Evolutionary conservation across 2,797 vertebrate species (phyloP).

Genomic region (Darevskia nairensis): DNA sequence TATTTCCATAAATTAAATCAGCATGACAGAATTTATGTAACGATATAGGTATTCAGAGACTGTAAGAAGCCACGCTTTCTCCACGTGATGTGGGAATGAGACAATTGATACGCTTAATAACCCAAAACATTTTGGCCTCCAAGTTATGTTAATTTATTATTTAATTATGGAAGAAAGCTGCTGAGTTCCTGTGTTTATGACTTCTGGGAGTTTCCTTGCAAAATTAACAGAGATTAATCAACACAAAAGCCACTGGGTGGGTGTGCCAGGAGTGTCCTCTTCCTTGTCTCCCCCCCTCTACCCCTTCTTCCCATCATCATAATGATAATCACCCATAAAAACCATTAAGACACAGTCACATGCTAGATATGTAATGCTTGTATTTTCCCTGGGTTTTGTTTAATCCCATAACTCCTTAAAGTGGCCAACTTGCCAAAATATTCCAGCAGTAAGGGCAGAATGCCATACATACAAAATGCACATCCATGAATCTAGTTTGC

Average conservation of each 20-base stretch:
- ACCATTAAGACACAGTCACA: not conserved
- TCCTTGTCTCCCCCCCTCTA: not conserved
- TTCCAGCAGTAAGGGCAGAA: not conserved
- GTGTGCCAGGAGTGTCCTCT: not conserved
- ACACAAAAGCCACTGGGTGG: not conserved
- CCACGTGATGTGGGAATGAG: conserved; percentile 11
- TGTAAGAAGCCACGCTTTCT: conserved; percentile 4
- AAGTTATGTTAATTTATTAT: conserved; percentile 18
- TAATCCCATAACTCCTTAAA: not conserved
- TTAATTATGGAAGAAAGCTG: not conserved
- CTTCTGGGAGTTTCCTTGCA: rapidly evolving
- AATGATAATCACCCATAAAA: not conserved
- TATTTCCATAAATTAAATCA: conserved; percentile 31
- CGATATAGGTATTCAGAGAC: conserved; percentile 4
- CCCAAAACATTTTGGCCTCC: not conserved
- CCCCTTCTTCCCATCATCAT: too few relatives aligned
- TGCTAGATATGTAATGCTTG: not conserved
- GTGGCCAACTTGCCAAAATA: not conserved
- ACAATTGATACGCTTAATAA: conserved; percentile 19
- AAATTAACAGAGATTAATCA: not conserved
- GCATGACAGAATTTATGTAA: conserved; percentile 27
- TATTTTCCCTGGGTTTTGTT: not conserved
- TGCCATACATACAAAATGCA: not conserved
- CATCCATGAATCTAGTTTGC: not conserved
- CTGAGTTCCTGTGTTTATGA: not conserved